Conservation (phyloP, 2,113 vertebrate species). For the Oenanthe oenanthe region DNA sequence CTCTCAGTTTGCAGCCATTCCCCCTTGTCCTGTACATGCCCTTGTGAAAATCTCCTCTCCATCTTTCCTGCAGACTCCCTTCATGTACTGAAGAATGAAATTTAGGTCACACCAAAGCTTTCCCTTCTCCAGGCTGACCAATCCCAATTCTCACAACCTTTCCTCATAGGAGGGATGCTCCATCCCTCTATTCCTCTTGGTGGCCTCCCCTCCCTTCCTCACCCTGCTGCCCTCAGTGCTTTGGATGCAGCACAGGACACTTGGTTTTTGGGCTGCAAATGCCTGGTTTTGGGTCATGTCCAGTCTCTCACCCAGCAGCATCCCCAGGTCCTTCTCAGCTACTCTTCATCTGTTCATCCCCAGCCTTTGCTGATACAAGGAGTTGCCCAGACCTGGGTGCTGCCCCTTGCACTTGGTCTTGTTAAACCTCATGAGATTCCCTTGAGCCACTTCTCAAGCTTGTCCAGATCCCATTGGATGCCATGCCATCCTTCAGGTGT, state of each 20-base stretch:
- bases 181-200: too few species aligned
- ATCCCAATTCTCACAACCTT: not conserved
- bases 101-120: accelerated
- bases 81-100: not conserved
- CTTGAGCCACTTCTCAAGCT: not conserved
- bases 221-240: not conserved
- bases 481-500: not conserved
- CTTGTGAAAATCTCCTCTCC: not conserved
- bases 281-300: not conserved
- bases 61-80: not conserved
- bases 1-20: not conserved
- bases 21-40: not conserved
- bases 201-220: not conserved
- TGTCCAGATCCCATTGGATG: not conserved
- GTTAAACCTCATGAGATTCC: not conserved
- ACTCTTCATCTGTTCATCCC: not conserved
- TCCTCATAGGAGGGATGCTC: not conserved
- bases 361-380: not conserved
- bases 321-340: not conserved
- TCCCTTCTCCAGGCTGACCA: not conserved
- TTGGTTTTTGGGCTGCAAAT: not conserved
- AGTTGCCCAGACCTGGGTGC: not conserved
- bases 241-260: not conserved
- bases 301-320: not conserved
- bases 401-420: not conserved